These are phyloP conservation scores for Cassiopea andromeda DNA, from an alignment of 30 jellyfish, hydroid and myxozoan genomes.

Conservation along the genomic window DNA sequence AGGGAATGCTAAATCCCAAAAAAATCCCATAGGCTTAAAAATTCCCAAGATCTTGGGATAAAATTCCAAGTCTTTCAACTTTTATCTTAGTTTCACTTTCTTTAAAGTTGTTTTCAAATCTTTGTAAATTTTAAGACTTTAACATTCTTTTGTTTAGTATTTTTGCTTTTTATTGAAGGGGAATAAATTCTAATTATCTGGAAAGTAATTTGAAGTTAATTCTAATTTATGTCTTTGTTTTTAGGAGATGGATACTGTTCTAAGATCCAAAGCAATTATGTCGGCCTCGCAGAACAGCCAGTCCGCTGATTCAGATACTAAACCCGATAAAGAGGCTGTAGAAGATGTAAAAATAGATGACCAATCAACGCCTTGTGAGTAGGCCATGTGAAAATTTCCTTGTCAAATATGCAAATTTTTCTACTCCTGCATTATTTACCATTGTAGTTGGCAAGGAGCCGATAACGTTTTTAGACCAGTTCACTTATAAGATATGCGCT, in stretches of 20 bases:
- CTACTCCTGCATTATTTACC: no score
- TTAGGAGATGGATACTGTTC: slow-evolving; percentile 34
- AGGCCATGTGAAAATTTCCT: neutral
- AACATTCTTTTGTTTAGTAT: neutral
- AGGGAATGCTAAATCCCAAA: neutral
- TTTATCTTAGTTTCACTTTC: neutral
- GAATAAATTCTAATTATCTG: neutral
- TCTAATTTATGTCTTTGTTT: neutral
- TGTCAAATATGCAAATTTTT: neutral
- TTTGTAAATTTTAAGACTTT: neutral
- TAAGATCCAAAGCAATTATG: slow-evolving; percentile 7
- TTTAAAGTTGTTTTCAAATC: neutral
- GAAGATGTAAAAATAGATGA: neutral
- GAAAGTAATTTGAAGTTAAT: neutral
- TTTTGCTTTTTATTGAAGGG: no score
- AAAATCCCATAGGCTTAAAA: neutral
- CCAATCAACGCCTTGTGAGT: neutral
- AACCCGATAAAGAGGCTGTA: neutral
- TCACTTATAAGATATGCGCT: no score
- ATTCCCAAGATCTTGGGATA: no score
- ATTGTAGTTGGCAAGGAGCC: no score
- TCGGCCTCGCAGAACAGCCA: slow-evolving; percentile 4
- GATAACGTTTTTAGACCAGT: no score
- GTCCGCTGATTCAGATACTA: neutral
- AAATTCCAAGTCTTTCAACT: no score